Percentiles rank a stretch among this genome's conserved stretches.
Conservation (phyloP, 1,140 invertebrate genomes). For the Drosophila seguyi region DNA sequence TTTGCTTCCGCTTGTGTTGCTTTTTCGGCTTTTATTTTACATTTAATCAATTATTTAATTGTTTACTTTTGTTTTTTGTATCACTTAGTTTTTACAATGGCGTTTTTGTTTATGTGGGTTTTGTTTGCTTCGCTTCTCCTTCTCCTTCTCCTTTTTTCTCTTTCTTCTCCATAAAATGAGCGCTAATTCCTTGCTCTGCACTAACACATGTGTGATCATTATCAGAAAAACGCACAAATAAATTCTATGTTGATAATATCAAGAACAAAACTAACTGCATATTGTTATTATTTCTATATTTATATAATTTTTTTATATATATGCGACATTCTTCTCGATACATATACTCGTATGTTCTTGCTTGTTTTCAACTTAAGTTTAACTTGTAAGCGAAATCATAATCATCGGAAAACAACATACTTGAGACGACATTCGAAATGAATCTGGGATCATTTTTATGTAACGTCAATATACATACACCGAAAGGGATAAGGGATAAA, state of each 20-base stretch:
- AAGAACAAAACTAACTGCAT: slow-evolving; percentile 70
- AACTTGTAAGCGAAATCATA: slow-evolving; percentile 70
- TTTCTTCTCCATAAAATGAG: slow-evolving; percentile 61
- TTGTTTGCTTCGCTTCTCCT: slow-evolving; percentile 40
- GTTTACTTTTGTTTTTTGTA: slow-evolving; percentile 59
- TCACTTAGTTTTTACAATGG: slow-evolving; percentile 85
- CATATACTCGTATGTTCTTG: slow-evolving; percentile 29
- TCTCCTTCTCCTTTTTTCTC: slow-evolving; percentile 14
- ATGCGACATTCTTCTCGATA: slow-evolving; percentile 36
- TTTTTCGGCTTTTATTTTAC: slow-evolving; percentile 69
- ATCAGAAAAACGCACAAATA: slow-evolving; percentile 69
- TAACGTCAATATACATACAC: slow-evolving; percentile 53
- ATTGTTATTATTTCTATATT: slow-evolving; percentile 41
- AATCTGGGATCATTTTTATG: slow-evolving; percentile 32
- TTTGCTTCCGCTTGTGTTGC: slow-evolving; percentile 54
- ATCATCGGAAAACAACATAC: slow-evolving; percentile 57
- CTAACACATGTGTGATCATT: slow-evolving; percentile 31
- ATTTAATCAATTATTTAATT: slow-evolving; percentile 73
- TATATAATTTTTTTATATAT: slow-evolving; percentile 36
- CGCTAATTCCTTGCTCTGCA: slow-evolving; percentile 34
- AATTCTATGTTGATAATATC: slow-evolving; percentile 59
- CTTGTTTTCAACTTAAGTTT: slow-evolving; percentile 66
- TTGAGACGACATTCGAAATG: slow-evolving; percentile 67
- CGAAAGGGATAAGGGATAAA: slow-evolving; percentile 40
- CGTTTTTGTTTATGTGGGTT: slow-evolving; percentile 49